Evolutionary conservation across 64 coral and sea anemone genomes (phyloP).

Genomic region (Actinia equina): DNA sequence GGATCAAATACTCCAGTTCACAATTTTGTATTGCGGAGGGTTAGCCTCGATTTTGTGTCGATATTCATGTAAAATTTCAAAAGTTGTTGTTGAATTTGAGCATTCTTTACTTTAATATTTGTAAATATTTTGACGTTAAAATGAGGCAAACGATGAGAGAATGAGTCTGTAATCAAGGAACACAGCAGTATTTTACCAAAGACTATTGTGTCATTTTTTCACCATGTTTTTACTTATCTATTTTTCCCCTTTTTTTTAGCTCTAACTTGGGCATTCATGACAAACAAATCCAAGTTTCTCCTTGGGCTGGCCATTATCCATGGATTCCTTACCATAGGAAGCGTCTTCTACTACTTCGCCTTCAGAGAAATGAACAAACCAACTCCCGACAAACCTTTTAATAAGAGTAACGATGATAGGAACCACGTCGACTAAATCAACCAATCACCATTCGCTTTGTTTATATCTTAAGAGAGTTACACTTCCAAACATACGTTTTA

Average conservation of each 20-base stretch:
- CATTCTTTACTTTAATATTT: too few species aligned
- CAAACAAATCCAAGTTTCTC: constrained; percentile 37
- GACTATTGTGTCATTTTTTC: too few species aligned
- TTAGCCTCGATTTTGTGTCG: too few species aligned
- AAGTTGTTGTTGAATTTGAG: too few species aligned
- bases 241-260: constrained; percentile 3
- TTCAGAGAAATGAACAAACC: constrained; percentile 64
- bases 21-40: too few species aligned
- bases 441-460: constrained; percentile 10
- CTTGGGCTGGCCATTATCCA: constrained; percentile 37
- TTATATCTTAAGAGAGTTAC: neutral
- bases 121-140: too few species aligned
- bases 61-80: too few species aligned
- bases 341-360: constrained; percentile 54
- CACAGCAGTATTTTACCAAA: too few species aligned
- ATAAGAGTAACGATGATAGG: constrained; percentile 25
- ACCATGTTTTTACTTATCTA: too few species aligned
- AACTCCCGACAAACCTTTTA: constrained; percentile 62
- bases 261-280: constrained; percentile 40
- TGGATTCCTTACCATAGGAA: constrained; percentile 31
- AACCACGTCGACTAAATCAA: constrained; percentile 51
- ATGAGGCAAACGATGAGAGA: too few species aligned
- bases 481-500: neutral
- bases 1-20: too few species aligned
- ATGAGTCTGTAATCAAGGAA: too few species aligned